Evolutionary conservation across 2,888 invertebrate genomes (phyloP).

Genomic region (Oligia strigilis): DNA sequence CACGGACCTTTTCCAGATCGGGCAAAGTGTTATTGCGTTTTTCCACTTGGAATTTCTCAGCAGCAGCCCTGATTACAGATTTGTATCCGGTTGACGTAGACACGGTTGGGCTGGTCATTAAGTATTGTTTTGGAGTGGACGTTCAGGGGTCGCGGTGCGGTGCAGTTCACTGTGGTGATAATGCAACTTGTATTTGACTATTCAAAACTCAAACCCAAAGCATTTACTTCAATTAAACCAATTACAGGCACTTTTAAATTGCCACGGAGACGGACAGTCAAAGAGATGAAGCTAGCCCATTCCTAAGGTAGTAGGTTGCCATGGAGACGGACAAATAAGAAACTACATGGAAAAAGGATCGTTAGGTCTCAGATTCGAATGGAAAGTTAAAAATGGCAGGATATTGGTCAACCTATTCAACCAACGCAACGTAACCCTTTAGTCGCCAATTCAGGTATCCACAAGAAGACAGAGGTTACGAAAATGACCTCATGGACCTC

Average conservation of each 20-base stretch:
- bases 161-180: no score
- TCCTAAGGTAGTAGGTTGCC: neutral
- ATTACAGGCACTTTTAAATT: neutral
- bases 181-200: no score
- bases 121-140: no score
- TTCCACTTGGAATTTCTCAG: no score
- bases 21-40: no score
- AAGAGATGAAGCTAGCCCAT: neutral
- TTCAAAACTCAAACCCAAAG: no score
- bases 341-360: neutral
- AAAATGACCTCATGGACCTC: slow-evolving; percentile 12
- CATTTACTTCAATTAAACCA: neutral
- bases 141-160: no score
- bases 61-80: no score
- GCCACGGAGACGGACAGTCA: neutral
- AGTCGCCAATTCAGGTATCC: neutral
- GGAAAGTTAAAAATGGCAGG: neutral
- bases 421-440: no score
- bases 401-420: neutral
- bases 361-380: neutral
- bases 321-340: neutral
- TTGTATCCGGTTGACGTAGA: no score
- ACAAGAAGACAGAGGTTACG: neutral
- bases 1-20: no score
- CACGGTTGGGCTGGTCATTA: no score